Evolutionary conservation across 2,797 vertebrate genomes (phyloP), one percentile per base, ranked within the genome.

Genomic region (Clarias platycephalus): DNA sequence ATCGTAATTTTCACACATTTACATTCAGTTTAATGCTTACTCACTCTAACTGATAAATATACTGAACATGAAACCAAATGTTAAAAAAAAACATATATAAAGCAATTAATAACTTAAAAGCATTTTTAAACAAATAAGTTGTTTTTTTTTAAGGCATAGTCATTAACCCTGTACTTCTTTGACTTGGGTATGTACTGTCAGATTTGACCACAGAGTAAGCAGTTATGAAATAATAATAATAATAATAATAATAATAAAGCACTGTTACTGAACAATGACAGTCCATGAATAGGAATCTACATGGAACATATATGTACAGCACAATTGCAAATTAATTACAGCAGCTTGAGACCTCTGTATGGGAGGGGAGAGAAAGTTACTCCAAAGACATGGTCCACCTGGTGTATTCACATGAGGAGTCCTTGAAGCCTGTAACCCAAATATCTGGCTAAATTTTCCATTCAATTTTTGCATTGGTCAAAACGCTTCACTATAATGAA

Each of bases 101-200:
- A 28, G 78, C n/a, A 70, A 58, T 26, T 6, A 57, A 70, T 81
- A 37, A 80, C 66, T 81, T 81, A 81, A 68, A 81, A 70, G 57
- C 34, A 78, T 78, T 37, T 60, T 62, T n/a, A n/a, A 77, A 37
- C 55, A 37, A n/a, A 34, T 26, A 72, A 8, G 62, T 53, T 24
- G 8, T n/a, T n/a, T 5, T 37, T 58, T 20, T 58, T 58, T 37
- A 70, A 58, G 28, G 80, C 53, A 71, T 58, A 70, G n/a, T 37
- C 26, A 55, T 28, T 55, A 81, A 68, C 22, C 55, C 28, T 60
- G 10, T 55, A 44, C 20, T 37, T 67, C 78, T 53, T 26, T 16
- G 34, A 70, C 16, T 31, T 57, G 26, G 62, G 44, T 81, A 20
- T 44, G 64, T 67, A 81, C 16, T 8, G 40, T 55, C 44, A 58